Conservation (phyloP, 2,113 vertebrate species). For the Stictonetta naevosa region DNA sequence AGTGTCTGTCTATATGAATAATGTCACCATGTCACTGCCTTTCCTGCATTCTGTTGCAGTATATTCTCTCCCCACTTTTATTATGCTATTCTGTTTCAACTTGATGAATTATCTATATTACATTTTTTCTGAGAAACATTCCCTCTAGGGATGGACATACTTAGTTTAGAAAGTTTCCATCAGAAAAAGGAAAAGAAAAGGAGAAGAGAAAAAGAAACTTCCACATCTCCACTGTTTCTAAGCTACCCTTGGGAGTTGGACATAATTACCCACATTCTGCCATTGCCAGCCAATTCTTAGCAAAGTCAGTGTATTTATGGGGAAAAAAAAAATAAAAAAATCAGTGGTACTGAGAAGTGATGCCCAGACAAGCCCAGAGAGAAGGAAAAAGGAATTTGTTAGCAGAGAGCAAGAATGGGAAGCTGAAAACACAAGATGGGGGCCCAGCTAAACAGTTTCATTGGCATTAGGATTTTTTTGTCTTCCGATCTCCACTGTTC, state of each 20-base stretch:
- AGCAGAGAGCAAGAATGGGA: background rate
- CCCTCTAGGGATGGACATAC: background rate
- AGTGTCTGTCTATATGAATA: constrained; percentile 42
- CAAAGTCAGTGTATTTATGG: background rate
- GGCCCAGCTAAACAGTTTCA: background rate
- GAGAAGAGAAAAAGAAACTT: background rate
- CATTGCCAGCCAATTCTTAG: background rate
- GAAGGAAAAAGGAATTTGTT: background rate
- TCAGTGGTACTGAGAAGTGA: background rate
- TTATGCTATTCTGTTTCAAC: constrained; percentile 55
- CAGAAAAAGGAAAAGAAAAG: background rate
- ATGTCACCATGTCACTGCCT: constrained; percentile 28
- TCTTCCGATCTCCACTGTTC: background rate
- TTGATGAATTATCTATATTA: constrained; percentile 62
- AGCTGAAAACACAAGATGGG: background rate
- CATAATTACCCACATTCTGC: background rate
- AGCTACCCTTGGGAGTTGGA: background rate
- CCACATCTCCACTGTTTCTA: background rate
- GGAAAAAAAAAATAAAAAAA: background rate
- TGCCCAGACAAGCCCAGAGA: background rate
- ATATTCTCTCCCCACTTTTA: constrained; percentile 29
- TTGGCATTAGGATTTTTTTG: background rate
- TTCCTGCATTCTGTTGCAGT: constrained; percentile 9
- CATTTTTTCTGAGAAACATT: constrained; percentile 39
- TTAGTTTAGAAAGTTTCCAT: constrained; percentile 30